Evolutionary conservation across 2,113 vertebrate species (phyloP).

Genomic region (Lonchura striata): DNA sequence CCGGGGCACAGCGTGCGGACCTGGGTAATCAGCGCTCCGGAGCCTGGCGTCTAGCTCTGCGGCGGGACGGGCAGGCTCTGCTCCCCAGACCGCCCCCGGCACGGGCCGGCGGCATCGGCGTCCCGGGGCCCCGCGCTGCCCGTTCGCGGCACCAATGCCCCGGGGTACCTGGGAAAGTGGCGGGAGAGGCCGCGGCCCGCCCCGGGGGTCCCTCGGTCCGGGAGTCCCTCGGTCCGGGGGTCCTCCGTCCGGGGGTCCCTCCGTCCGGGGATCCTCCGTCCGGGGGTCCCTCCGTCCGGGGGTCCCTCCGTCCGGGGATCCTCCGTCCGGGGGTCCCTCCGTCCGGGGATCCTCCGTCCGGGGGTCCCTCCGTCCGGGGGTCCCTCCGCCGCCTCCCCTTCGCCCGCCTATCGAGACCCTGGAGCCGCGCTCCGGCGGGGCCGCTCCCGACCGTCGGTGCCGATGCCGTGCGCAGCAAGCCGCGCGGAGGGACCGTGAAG

Average conservation of each 20-base stretch:
- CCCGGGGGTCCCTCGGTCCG: fast-evolving
- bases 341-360: no score
- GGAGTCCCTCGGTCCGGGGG: no score
- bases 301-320: neutral
- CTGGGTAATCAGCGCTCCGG: fast-evolving
- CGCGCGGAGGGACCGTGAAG: neutral
- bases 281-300: no score
- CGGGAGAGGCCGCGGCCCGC: no score
- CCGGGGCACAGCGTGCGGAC: fast-evolving
- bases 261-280: no score
- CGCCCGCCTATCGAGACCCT: no score
- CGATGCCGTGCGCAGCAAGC: neutral
- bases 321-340: neutral
- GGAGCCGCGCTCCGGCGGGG: neutral
- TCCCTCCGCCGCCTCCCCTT: neutral
- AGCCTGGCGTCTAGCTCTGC: neutral
- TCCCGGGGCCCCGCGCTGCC: neutral
- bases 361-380: neutral
- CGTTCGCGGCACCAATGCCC: fast-evolving
- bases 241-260: neutral
- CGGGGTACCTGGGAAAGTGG: no score
- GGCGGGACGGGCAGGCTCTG: neutral
- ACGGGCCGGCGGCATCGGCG: no score
- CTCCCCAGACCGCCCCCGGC: neutral
- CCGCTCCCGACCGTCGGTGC: neutral